Evolutionary conservation across 2,888 invertebrate genomes (phyloP).

Genomic region (Nomada ruficornis): DNA sequence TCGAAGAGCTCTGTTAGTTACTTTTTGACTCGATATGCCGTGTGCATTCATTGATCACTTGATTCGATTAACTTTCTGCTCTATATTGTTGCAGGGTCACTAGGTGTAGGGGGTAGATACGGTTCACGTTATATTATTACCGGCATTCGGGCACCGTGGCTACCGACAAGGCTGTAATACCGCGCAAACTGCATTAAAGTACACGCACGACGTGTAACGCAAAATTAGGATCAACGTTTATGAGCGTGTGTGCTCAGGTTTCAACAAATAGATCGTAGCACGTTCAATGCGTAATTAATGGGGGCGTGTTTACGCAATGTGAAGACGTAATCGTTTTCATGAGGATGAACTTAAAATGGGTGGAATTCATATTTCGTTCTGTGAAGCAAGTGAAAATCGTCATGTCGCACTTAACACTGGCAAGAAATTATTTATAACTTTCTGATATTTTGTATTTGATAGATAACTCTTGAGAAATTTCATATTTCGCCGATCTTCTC

Average conservation of each 20-base stretch:
- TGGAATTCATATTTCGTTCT: neutral
- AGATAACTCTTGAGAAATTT: too few relatives aligned
- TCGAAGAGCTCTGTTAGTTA: slow-evolving; percentile 17
- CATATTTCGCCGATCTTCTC: too few relatives aligned
- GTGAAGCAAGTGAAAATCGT: neutral
- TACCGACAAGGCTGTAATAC: slow-evolving; percentile 51
- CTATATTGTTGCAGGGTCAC: slow-evolving; percentile 69
- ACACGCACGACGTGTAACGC: slow-evolving; percentile 28
- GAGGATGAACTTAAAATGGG: slow-evolving; percentile 28
- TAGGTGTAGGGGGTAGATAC: slow-evolving; percentile 59
- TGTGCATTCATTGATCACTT: slow-evolving; percentile 67
- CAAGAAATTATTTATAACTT: too few relatives aligned
- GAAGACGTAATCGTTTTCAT: slow-evolving; percentile 25
- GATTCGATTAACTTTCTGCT: slow-evolving; percentile 73
- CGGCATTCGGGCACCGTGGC: slow-evolving; percentile 58
- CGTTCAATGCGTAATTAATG: slow-evolving; percentile 48
- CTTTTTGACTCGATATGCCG: slow-evolving; percentile 25
- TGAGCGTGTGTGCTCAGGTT: slow-evolving; percentile 44
- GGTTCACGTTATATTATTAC: slow-evolving; percentile 58
- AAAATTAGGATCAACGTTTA: slow-evolving; percentile 59
- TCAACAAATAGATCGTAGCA: slow-evolving; percentile 48
- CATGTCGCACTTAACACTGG: too few relatives aligned
- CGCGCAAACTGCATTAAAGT: slow-evolving; percentile 53
- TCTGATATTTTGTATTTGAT: too few relatives aligned
- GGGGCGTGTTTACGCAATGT: slow-evolving; percentile 43